Evolutionary conservation across 2,797 vertebrate genomes (phyloP).

Genomic region (Macrochelys suwanniensis): DNA sequence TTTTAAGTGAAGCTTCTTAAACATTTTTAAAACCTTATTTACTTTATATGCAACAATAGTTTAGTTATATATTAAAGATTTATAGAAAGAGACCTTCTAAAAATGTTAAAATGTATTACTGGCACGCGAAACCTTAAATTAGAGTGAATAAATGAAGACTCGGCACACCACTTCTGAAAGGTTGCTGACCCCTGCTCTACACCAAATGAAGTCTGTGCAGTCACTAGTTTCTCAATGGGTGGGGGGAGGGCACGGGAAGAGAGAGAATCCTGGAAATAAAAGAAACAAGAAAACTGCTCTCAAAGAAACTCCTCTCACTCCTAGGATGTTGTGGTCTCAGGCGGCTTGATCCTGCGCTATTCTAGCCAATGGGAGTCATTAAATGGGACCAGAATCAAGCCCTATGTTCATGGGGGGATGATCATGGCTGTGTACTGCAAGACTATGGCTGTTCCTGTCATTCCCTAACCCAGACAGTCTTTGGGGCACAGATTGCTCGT

Average conservation of each 20-base stretch:
- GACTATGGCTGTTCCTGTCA: neutral
- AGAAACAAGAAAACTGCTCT: neutral
- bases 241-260: accelerated
- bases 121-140: too few relatives aligned
- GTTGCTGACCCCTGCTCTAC: too few relatives aligned
- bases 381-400: neutral
- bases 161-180: too few relatives aligned
- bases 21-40: too few relatives aligned
- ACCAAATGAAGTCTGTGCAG: neutral
- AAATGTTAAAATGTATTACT: too few relatives aligned
- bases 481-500: neutral
- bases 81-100: too few relatives aligned
- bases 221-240: neutral
- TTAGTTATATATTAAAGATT: too few relatives aligned
- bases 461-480: neutral
- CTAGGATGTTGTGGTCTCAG: neutral
- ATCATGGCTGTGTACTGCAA: neutral
- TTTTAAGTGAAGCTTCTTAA: too few relatives aligned
- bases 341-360: neutral
- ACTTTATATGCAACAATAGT: too few relatives aligned
- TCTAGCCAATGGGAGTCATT: neutral
- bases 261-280: neutral
- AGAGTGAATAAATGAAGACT: too few relatives aligned
- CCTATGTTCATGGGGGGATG: too few relatives aligned
- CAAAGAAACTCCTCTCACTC: neutral